phyloP scores from a whole-genome alignment of 2,888 invertebrate species.

The Pheosia gnoma region DNA sequence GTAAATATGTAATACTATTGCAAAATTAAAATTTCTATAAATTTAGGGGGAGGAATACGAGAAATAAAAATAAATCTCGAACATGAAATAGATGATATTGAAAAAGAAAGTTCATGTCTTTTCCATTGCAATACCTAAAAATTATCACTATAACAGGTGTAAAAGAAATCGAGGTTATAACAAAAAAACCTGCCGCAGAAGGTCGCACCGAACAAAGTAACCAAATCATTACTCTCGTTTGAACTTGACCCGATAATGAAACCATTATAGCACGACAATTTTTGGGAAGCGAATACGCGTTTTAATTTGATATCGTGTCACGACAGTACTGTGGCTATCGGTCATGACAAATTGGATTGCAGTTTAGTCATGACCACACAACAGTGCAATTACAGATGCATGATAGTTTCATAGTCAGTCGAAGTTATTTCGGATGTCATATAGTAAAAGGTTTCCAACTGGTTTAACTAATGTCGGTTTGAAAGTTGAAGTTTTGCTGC shows the following conservation, averaged over 20 bases:
- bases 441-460: too few relatives aligned
- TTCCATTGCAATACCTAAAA: background rate
- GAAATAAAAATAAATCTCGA: background rate
- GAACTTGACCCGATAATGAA: slow-evolving; percentile 52
- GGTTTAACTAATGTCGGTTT: too few relatives aligned
- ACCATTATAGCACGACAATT: slow-evolving; percentile 31
- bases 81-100: background rate
- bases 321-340: slow-evolving; percentile 13
- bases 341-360: slow-evolving; percentile 23
- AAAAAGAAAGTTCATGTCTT: background rate
- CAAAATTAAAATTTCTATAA: too few relatives aligned
- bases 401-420: too few relatives aligned
- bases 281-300: slow-evolving; percentile 12
- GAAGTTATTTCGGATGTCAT: too few relatives aligned
- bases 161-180: slow-evolving; percentile 30
- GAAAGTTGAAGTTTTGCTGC: too few relatives aligned
- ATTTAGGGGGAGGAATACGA: too few relatives aligned
- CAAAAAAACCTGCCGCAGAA: slow-evolving; percentile 22
- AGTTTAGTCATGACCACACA: background rate
- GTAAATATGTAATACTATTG: too few relatives aligned
- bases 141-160: background rate
- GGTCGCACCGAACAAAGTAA: slow-evolving; percentile 34
- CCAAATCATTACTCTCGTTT: slow-evolving; percentile 40
- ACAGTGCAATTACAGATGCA: too few relatives aligned
- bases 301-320: slow-evolving; percentile 19